Base-by-base conservation (phyloP, 2,797 vertebrate species). In the Alca torda region DNA sequence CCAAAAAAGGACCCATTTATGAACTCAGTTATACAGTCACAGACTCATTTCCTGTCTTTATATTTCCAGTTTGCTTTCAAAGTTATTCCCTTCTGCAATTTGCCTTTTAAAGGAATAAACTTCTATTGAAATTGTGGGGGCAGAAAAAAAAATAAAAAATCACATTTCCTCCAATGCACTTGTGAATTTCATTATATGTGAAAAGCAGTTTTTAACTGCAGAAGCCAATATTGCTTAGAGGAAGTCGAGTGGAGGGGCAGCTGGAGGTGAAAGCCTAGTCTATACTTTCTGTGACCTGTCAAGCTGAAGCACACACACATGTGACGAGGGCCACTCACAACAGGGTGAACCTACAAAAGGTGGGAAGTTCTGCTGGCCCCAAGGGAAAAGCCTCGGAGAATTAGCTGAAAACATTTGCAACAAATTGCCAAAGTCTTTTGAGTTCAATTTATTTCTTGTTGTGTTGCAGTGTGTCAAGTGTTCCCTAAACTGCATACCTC, bases 1-100 rank as follows among this genome's bases (percentile, higher is more conserved):
- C 65, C 94, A 96, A 97, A 96, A 95, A 95, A 94, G 78, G 87
- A 93, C 57, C 90, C 95, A 96, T 96, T 97, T 97, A 97, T 97
- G 95, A 97, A 97, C 94, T 95, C 91, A 89, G 94, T 89, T 94
- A 96, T 97, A 93, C 88, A 96, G 96, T 93, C 94, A 95, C 95
- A 97, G 89, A 96, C 94, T 97, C 95, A 97, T 97, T 97, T 97
- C 97, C 96, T 97, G 96, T 97, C 96, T 95, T 97, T 97, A 96
- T 97, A 97, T 95, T 96, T 97, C 94, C 92, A 97, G 90, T 97
- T 97, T 96, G 92, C 88, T 95, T 97, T 97, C 94, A 97, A 96
- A 97, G 95, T 92, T 95, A 96, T 95, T 95, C 96, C 95, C 95
- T 95, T 93, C 88, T 97, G 94, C 96, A 97, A 97, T 95, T 95